These are phyloP conservation scores for Semnornis frantzii DNA, from an alignment of 2,113 vertebrate species.

Conservation along the genomic window DNA sequence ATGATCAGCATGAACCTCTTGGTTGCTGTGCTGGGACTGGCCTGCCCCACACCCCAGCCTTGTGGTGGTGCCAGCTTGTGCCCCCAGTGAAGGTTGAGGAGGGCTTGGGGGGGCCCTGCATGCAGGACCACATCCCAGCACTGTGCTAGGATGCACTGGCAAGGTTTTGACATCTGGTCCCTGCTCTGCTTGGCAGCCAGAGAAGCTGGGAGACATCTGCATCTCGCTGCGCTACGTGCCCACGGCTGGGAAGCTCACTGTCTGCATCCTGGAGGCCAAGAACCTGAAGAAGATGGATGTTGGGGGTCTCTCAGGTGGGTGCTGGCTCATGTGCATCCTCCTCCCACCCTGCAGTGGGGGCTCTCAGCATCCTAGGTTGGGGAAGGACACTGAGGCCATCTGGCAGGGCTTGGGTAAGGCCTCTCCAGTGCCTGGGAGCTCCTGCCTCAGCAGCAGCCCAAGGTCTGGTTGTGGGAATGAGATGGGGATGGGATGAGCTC, in stretches of 20 bases:
- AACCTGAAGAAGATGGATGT: slow-evolving; percentile 99
- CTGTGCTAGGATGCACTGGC: fast-evolving
- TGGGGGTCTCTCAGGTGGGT: slow-evolving; percentile 92
- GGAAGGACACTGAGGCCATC: background rate
- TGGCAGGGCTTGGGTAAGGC: background rate
- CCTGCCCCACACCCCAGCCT: background rate
- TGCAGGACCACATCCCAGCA: fast-evolving
- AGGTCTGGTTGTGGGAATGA: background rate
- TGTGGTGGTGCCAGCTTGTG: background rate
- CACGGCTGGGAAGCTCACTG: slow-evolving; percentile 95
- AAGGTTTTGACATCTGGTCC: background rate
- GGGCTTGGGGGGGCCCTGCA: background rate
- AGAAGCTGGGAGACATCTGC: slow-evolving; percentile 98
- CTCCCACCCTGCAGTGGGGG: background rate
- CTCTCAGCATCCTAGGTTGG: background rate
- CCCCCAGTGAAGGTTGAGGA: background rate
- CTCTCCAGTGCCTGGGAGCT: background rate
- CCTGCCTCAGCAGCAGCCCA: background rate
- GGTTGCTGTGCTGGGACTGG: background rate
- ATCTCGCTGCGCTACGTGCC: slow-evolving; percentile 96
- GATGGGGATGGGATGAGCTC: background rate
- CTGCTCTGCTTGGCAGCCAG: slow-evolving; percentile 79
- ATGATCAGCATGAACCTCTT: background rate
- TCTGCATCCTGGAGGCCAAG: slow-evolving; percentile 97
- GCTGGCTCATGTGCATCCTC: background rate